A percentile compares a stretch with the other conserved stretches of the same genome.
phyloP scores from a whole-genome alignment of 2,888 invertebrate species.

The Acleris literana region DNA sequence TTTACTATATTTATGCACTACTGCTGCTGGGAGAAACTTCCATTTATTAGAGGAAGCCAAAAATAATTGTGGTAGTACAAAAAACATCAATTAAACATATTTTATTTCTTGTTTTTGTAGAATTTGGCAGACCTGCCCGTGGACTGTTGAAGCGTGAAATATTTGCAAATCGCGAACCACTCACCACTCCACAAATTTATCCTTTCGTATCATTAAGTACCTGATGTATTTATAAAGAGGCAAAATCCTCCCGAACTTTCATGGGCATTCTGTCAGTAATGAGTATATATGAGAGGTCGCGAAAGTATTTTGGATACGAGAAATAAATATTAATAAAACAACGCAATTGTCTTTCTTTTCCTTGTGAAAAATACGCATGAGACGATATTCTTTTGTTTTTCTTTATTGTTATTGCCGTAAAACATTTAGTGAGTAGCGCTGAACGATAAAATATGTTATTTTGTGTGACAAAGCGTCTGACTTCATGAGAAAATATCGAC shows the following conservation, averaged over 20 bases:
- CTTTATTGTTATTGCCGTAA: conserved; percentile 82
- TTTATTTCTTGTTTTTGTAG: background rate
- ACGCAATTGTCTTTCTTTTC: conserved; percentile 70
- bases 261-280: conserved; percentile 58
- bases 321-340: conserved; percentile 80
- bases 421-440: conserved; percentile 76
- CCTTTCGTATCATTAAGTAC: conserved; percentile 19
- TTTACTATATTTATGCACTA: too few relatives aligned
- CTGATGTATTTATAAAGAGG: conserved; percentile 30
- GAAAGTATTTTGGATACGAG: conserved; percentile 68
- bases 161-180: background rate
- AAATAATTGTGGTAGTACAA: too few relatives aligned
- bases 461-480: conserved; percentile 82
- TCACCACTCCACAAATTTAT: conserved; percentile 5
- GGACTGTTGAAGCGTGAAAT: conserved; percentile 3
- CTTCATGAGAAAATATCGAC: conserved; percentile 83
- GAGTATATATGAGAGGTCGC: conserved; percentile 62
- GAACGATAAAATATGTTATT: conserved; percentile 80
- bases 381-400: conserved; percentile 81
- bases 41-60: too few relatives aligned
- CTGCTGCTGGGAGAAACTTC: too few relatives aligned
- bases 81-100: background rate
- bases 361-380: conserved; percentile 69
- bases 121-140: conserved; percentile 4
- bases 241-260: conserved; percentile 30